Conservation (phyloP, 2,113 vertebrate species). For the Mus spicilegus region DNA sequence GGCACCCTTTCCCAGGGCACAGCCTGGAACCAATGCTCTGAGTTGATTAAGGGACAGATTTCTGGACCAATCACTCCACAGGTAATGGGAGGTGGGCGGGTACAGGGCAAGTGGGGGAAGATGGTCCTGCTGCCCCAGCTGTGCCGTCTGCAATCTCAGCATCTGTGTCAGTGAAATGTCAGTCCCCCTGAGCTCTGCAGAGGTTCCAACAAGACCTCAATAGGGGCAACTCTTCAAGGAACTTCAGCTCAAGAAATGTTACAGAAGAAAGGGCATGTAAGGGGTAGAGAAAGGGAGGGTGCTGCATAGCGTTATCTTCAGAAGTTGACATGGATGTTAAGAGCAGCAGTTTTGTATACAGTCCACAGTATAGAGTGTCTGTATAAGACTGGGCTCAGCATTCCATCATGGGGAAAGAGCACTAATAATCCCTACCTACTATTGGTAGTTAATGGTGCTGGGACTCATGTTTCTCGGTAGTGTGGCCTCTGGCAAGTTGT, state of each 20-base stretch:
- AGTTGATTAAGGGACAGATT: not conserved
- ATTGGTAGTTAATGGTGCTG: not conserved
- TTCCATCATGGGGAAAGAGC: not conserved
- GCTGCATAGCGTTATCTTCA: no score
- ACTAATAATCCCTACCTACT: not conserved
- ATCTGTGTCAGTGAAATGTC: not conserved
- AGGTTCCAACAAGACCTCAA: not conserved
- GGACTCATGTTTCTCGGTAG: not conserved
- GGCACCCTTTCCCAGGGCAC: not conserved
- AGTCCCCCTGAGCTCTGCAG: not conserved
- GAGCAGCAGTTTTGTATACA: no score
- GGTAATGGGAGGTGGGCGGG: no score
- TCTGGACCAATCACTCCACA: not conserved
- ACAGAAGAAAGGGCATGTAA: not conserved
- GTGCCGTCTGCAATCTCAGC: not conserved
- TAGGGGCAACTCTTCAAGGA: not conserved
- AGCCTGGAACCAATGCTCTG: not conserved
- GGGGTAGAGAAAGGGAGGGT: not conserved
- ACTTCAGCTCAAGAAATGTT: not conserved
- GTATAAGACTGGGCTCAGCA: not conserved
- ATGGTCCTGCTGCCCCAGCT: no score
- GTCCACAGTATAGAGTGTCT: no score
- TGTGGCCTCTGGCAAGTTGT: not conserved
- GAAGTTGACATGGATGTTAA: not conserved
- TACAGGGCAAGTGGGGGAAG: not conserved